Percentiles rank a stretch among this genome's conserved stretches.
These are phyloP conservation scores for Branchellion lobata DNA, from an alignment of 2,888 invertebrate genomes.

Conservation along the genomic window DNA sequence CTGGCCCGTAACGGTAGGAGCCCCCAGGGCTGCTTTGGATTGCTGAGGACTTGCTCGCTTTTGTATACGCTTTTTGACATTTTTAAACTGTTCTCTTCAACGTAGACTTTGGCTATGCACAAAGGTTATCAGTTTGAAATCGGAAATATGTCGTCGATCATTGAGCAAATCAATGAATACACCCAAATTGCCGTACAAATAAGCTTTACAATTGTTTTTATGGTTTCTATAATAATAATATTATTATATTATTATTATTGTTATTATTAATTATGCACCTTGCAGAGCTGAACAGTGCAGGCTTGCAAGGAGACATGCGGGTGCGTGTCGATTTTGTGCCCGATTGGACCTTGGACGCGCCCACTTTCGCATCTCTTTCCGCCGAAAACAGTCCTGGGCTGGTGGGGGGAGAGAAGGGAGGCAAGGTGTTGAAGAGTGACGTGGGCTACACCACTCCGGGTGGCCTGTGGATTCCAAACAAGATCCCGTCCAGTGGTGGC, in stretches of 20 bases:
- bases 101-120: not conserved
- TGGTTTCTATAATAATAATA: no score
- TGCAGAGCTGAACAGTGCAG: slow-evolving; percentile 9
- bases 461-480: slow-evolving; percentile 44
- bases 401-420: no score
- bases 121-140: no score
- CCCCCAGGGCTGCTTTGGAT: no score
- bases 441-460: slow-evolving; percentile 41
- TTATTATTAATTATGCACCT: no score
- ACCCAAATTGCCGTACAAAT: no score
- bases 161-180: no score
- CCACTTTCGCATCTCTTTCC: not conserved
- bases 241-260: no score
- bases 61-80: not conserved
- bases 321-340: slow-evolving; percentile 30
- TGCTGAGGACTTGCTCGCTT: not conserved
- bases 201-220: no score
- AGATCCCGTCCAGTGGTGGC: not conserved
- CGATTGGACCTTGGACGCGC: slow-evolving; percentile 20
- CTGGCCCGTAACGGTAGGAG: slow-evolving; percentile 28
- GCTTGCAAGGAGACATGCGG: not conserved
- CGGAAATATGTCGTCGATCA: no score
- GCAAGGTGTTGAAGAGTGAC: not conserved
- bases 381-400: not conserved
- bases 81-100: not conserved